Evolutionary conservation across 2,888 invertebrate species (phyloP), one percentile per base, ranked within the genome.

Genomic region (Zygaena filipendulae): DNA sequence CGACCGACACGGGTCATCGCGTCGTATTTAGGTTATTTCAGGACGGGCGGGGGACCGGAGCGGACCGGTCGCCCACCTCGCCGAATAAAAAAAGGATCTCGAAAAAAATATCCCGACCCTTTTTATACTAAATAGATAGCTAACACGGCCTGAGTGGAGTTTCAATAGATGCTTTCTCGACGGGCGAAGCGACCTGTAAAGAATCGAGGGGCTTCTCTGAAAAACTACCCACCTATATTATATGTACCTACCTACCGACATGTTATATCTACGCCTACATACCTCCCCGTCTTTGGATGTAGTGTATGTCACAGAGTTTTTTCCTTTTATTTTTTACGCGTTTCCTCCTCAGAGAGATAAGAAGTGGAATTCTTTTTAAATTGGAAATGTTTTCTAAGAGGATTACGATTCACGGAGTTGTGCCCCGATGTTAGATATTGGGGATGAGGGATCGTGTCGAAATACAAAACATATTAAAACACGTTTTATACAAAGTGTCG

Each of bases 51-150:
- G n/a, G n/a, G n/a, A n/a, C n/a, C n/a, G n/a, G n/a, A n/a, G n/a
- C n/a, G n/a, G n/a, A n/a, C 54, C 47, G 55, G 54, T 47, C 30
- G 37, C 45, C 64, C 63, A 51, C 66, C 64, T 55, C n/a, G n/a
- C 41, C 58, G 64, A 68, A 66, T 72, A 74, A 75, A 77, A n/a
- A 67, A 79, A 75, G 72, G 69, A 71, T 72, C 69, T 71, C 63
- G 53, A 55, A 62, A 66, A 72, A 69, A 61, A n/a, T n/a, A 61
- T 66, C 68, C 69, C 72, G 75, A 72, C 72, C 75, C 77, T 77
- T 79, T 79, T 77, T 77, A 77, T 77, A 77, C 79, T 79, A 77
- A 79, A 79, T 72, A 79, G 79, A 75, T 77, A 77, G 77, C 71
- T 74, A 77, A 77, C 79, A 72, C 74, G 70, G 70, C 59, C 75